These are phyloP conservation scores for Podiceps cristatus DNA, from an alignment of 2,113 vertebrate species.

Conservation along the genomic window DNA sequence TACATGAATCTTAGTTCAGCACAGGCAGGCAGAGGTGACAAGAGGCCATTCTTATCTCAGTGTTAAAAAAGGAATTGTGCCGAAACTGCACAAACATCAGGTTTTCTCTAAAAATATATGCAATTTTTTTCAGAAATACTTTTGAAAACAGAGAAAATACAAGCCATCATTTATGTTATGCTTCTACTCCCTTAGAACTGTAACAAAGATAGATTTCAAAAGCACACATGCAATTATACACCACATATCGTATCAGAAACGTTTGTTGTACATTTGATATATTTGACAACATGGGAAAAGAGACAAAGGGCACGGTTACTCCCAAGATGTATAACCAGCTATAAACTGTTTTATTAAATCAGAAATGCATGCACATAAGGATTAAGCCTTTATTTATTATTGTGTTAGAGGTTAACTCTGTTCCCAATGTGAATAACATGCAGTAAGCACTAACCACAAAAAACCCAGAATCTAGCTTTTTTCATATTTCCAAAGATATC, in stretches of 20 bases:
- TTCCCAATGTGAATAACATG: background rate
- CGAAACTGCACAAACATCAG: background rate
- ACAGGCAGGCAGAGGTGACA: background rate
- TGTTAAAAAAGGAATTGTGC: background rate
- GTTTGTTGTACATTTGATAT: background rate
- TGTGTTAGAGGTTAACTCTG: background rate
- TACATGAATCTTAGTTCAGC: background rate
- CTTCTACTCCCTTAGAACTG: background rate
- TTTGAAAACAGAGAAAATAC: background rate
- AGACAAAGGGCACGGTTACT: background rate
- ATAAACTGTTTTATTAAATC: background rate
- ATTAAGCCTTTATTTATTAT: background rate
- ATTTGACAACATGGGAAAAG: background rate
- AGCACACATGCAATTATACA: background rate
- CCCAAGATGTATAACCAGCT: background rate
- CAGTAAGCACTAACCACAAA: background rate
- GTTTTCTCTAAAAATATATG: background rate
- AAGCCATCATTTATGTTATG: background rate
- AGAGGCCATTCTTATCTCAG: background rate
- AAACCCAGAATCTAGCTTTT: background rate
- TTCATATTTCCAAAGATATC: background rate
- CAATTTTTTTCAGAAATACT: background rate
- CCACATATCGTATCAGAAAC: background rate
- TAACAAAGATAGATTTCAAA: background rate
- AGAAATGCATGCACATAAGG: constrained; percentile 2